Evolutionary conservation across 2,113 vertebrate species (phyloP).

Genomic region (Erinaceus europaeus): DNA sequence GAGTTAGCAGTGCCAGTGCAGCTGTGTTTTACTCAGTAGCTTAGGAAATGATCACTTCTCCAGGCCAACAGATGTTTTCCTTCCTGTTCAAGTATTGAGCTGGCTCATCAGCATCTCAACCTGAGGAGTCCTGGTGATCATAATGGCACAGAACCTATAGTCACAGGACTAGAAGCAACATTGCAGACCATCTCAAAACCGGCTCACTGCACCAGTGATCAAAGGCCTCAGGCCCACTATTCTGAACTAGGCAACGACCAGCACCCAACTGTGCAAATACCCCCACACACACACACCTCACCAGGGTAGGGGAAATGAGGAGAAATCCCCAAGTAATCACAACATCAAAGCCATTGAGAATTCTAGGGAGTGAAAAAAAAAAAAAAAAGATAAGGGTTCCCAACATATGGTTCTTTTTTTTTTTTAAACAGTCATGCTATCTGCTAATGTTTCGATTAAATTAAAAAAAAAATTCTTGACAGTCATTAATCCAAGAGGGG

Average conservation of each 20-base stretch:
- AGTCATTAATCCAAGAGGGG: too few relatives aligned
- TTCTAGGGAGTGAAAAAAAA: not conserved
- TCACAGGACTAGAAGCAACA: not conserved
- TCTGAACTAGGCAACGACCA: not conserved
- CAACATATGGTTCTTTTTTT: not conserved
- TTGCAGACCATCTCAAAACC: too few relatives aligned
- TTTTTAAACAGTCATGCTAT: too few relatives aligned
- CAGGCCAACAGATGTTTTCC: constrained; percentile 65
- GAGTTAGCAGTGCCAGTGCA: constrained; percentile 34
- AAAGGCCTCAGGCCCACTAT: rapidly evolving
- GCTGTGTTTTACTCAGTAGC: constrained; percentile 65
- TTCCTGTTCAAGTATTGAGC: constrained; percentile 16
- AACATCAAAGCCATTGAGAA: not conserved
- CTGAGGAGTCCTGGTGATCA: constrained; percentile 2
- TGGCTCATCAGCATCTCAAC: constrained; percentile 33
- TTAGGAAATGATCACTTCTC: constrained; percentile 70
- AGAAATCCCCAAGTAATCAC: not conserved
- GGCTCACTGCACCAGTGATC: not conserved
- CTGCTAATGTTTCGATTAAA: too few relatives aligned
- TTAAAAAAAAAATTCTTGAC: constrained; percentile 6
- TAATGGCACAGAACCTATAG: not conserved
- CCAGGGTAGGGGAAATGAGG: not conserved
- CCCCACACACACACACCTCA: not conserved
- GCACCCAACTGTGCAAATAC: not conserved
- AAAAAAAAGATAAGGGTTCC: not conserved